Evolutionary conservation across 2,888 invertebrate genomes (phyloP).

Genomic region (Teinopalpus imperialis): DNA sequence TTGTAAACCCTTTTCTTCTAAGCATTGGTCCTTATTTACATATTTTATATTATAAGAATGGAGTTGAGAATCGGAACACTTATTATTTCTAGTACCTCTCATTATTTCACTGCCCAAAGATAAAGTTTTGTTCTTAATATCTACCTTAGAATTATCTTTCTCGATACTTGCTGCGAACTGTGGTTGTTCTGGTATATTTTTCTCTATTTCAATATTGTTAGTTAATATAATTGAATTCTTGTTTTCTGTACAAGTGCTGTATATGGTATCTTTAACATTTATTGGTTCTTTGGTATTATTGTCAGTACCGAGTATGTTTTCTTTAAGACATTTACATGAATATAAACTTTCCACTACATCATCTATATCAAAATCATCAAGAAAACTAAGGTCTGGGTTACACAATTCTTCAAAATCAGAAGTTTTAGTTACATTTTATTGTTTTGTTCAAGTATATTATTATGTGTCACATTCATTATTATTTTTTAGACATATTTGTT

Average conservation of each 20-base stretch:
- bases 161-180: background rate
- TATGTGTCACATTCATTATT: conserved; percentile 47
- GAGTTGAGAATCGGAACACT: no score
- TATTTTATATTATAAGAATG: no score
- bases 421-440: conserved; percentile 29
- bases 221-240: background rate
- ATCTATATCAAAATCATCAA: conserved; percentile 63
- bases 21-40: no score
- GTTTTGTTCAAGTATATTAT: conserved; percentile 29
- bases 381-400: conserved; percentile 53
- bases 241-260: background rate
- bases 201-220: background rate
- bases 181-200: conserved; percentile 6
- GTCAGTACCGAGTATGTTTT: background rate
- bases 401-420: conserved; percentile 25
- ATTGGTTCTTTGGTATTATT: background rate
- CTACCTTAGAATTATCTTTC: no score
- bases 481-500: conserved; percentile 36
- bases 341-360: conserved; percentile 55
- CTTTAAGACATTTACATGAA: conserved; percentile 8
- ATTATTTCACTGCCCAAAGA: no score
- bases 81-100: no score
- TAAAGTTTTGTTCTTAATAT: no score
- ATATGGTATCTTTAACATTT: background rate
- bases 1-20: no score